phyloP scores from a whole-genome alignment of 2,888 invertebrate genomes.

The Nymphalis polychloros region DNA sequence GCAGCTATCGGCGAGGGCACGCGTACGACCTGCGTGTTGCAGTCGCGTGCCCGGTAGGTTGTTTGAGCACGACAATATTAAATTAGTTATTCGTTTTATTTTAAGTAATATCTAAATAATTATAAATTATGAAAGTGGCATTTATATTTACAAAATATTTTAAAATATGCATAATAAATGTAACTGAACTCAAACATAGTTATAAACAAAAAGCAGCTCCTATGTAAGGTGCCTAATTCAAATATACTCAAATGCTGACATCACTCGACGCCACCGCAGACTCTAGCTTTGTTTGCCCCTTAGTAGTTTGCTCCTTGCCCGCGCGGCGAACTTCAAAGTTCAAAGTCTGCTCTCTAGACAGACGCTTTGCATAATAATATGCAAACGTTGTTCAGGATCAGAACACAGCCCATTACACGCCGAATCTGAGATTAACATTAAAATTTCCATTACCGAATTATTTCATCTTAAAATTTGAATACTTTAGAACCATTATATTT shows the following conservation, averaged over 20 bases:
- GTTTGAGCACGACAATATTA: slow-evolving; percentile 16
- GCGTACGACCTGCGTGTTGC: slow-evolving; percentile 61
- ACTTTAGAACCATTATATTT: neutral
- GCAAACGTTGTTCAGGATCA: slow-evolving; percentile 46
- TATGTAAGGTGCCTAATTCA: slow-evolving; percentile 46
- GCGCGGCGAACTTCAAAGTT: slow-evolving; percentile 50
- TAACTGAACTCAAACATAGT: too few species aligned
- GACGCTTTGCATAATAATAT: slow-evolving; percentile 55
- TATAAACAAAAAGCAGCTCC: neutral
- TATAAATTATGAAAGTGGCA: too few species aligned
- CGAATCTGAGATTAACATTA: slow-evolving; percentile 49
- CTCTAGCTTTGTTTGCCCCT: slow-evolving; percentile 66
- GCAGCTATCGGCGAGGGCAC: slow-evolving; percentile 36
- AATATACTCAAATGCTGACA: slow-evolving; percentile 57
- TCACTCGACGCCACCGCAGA: slow-evolving; percentile 54
- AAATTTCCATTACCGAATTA: slow-evolving; percentile 40
- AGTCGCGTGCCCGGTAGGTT: slow-evolving; percentile 55
- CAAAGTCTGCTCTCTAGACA: slow-evolving; percentile 1
- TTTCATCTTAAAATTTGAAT: neutral
- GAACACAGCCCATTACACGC: slow-evolving; percentile 45
- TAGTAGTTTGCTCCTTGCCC: slow-evolving; percentile 28
- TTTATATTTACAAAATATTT: too few species aligned
- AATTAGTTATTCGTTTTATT: too few species aligned
- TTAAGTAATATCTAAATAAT: too few species aligned
- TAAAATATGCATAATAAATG: too few species aligned